Conservation (phyloP, 2,888 invertebrate species). For the Lasioglossum morio region DNA sequence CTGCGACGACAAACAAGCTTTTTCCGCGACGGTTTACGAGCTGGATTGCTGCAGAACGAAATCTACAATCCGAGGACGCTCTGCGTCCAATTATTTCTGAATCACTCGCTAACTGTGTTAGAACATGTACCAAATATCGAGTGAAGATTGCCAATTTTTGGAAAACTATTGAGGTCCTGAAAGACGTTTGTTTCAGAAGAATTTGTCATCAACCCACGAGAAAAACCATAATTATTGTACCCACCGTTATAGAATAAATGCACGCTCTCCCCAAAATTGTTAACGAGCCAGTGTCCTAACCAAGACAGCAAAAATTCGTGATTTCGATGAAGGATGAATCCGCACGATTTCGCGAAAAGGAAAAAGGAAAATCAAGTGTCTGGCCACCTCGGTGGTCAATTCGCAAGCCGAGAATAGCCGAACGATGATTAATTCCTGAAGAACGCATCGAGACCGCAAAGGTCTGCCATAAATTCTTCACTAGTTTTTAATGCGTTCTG, state of each 20-base stretch:
- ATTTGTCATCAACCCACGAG: too few species aligned
- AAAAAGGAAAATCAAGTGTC: neutral
- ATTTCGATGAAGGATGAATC: neutral
- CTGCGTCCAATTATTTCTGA: too few species aligned
- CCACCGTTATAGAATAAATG: too few species aligned
- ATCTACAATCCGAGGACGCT: neutral
- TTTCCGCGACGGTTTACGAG: neutral
- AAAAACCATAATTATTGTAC: too few species aligned
- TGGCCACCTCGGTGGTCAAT: neutral
- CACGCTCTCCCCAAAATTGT: too few species aligned
- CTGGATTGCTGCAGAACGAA: neutral
- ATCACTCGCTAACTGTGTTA: neutral
- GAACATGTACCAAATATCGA: neutral
- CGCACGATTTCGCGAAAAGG: neutral
- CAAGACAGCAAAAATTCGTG: too few species aligned
- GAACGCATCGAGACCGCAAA: slow-evolving; percentile 5
- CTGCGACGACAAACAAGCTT: neutral
- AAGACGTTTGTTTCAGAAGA: too few species aligned
- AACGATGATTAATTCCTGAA: neutral
- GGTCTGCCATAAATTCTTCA: slow-evolving; percentile 5
- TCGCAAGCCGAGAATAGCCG: neutral
- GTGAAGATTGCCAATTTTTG: neutral
- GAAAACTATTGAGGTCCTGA: neutral
- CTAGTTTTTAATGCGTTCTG: slow-evolving; percentile 6
- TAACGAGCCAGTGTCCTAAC: too few species aligned